Evolutionary conservation across 2,888 invertebrate species (phyloP), one percentile per base, ranked within the genome.

Genomic region (Folsomia candida): DNA sequence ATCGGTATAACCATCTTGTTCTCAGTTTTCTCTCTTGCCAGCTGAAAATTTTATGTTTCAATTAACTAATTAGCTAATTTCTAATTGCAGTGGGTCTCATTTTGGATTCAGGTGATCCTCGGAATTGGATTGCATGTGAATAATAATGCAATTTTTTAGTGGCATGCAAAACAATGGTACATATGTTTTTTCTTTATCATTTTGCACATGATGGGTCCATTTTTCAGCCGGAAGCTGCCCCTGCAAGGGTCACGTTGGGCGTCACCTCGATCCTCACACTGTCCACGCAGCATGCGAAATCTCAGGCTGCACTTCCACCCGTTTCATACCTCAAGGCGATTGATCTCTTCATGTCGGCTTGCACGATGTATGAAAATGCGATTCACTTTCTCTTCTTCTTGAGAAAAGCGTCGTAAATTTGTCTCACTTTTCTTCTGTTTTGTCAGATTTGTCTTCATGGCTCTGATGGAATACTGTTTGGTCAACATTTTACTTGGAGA

Each of bases 261-360:
- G 94, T 95, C 71, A 94, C 94, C 72, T 94, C 94, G 29, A 84
- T 94, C 54, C 87, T 94, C 65, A 94, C 94, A 1, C 85, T 94
- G 1, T 93, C 93, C 18, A 94, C 94, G 1, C 94, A 94, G 82
- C 94, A 94, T 83, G 94, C 94, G 18, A 94, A 94, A 84, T 94
- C 93, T 76, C 94, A 94, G 83, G 92, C 94, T n/a, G 91, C 93
- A 37, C 84, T 94, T 25, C 95, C 95, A 0, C 94, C 95, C 0
- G 96, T 96, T 2, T 95, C 95, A 1, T 96, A 96, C 83, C 85
- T 95, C 61, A 96, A 94, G 83, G 93, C 94, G 0, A 93, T 94
- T 1, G 94, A 94, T 81, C 92, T 92, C 0, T 94, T 94, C 82
- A 94, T 94, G 94, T 93, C 93, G 20, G 92, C 92, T 24, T 94